These are phyloP conservation scores for Neolamprologus falcicula DNA, from an alignment of 2,113 vertebrate species.

Conservation along the genomic window DNA sequence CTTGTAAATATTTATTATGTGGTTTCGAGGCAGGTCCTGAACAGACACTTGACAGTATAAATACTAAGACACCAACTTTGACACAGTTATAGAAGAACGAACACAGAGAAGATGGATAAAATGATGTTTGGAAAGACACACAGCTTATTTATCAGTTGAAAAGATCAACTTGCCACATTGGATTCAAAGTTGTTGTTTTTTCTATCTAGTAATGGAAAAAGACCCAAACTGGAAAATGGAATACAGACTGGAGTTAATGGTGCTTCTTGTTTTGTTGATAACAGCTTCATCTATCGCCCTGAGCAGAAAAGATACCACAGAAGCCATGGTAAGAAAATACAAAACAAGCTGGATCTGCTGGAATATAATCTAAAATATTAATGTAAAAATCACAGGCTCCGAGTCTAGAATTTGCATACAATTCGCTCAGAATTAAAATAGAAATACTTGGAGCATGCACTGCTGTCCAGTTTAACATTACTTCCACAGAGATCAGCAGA, in stretches of 20 bases:
- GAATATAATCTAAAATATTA: not conserved
- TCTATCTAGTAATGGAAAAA: not conserved
- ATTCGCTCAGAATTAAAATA: not conserved
- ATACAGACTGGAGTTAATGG: constrained; percentile 12
- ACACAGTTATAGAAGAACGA: not conserved
- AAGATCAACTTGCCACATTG: not conserved
- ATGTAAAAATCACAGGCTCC: not conserved
- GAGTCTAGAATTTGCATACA: not conserved
- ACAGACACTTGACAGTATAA: constrained; percentile 45
- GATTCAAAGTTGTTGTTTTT: not conserved
- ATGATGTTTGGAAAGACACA: not conserved
- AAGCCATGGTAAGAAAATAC: constrained; percentile 56
- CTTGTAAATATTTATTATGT: constrained; percentile 25
- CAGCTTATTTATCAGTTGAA: not conserved
- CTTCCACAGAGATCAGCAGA: not conserved
- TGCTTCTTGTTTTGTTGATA: constrained; percentile 30
- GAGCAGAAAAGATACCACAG: constrained; percentile 10
- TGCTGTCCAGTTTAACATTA: not conserved
- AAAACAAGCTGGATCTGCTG: not conserved
- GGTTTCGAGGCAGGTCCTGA: constrained; percentile 23
- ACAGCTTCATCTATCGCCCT: not conserved
- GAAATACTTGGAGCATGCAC: not conserved
- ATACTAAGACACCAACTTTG: not conserved
- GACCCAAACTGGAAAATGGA: not conserved
- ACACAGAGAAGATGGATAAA: not conserved